Base-by-base conservation (phyloP, 2,113 vertebrate genomes). In the Coptodon rendalli region DNA sequence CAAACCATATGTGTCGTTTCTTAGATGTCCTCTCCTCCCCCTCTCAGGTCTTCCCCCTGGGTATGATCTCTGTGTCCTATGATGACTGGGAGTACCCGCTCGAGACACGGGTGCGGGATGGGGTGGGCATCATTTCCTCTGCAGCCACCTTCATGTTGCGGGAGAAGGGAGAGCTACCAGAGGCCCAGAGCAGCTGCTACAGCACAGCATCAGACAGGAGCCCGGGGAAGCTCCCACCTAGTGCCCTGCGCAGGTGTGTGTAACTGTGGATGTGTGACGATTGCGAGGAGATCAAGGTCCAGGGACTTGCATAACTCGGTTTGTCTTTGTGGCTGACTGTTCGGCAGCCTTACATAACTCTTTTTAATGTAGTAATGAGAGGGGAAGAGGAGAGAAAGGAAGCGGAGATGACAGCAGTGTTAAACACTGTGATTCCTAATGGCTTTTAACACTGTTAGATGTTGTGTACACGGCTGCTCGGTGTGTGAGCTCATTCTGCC, bases 71-170 rank as follows among this genome's bases (percentile, higher is more conserved):
- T 0, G 98, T 99, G 86, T 97, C 98, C 29, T 99, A 98, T 0
- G 98, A 99, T 0, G 98, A 98, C 91, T 99, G 98, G 98, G 98
- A 99, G 96, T 99, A 99, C 92, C 97, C 96, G 12, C 95, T 99
- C 94, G 97, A 98, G 87, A 96, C 95, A 0, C 96, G 99, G 40
- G 97, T 99, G 2, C 95, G 96, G 40, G 99, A 99, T 0, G 98
- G 97, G 34, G 97, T 99, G 13, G 97, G 97, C 86, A 98, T 99
- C 95, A 97, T 99, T 31, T 96, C 97, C 79, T 97, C 96, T 2
- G 99, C 98, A 1, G 98, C 98, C 0, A 96, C 97, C 29, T 94
- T 98, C 95, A 99, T 99, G 98, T 90, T 99, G 94, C 97, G 97
- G 22, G 98, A 97, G 81, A 97, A 97, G 50, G 98, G 98, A 19